A percentile compares a stretch with the other conserved stretches of the same genome.
These are phyloP conservation scores for Polia nebulosa DNA, from an alignment of 2,888 invertebrate species.

Conservation along the genomic window DNA sequence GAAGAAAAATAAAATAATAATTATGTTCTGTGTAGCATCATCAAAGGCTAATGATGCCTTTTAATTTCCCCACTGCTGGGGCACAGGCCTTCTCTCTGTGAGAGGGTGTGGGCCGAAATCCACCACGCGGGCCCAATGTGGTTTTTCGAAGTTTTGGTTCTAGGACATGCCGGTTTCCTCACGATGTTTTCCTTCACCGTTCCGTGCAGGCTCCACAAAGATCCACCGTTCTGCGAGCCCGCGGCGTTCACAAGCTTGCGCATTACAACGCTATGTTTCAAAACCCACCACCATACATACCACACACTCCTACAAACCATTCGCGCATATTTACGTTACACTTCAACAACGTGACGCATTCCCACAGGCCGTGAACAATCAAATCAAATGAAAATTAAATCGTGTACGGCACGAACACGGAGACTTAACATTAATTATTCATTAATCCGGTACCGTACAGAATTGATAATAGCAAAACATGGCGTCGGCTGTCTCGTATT, in stretches of 20 bases:
- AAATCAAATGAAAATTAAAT: conserved; percentile 83
- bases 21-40: background rate
- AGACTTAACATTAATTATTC: conserved; percentile 81
- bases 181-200: too few relatives aligned
- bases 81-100: too few relatives aligned
- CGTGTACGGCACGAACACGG: conserved; percentile 76
- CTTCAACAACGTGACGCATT: conserved; percentile 68
- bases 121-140: too few relatives aligned
- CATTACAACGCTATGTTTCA: conserved; percentile 30
- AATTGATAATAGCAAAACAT: conserved; percentile 80
- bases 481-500: conserved; percentile 66
- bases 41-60: too few relatives aligned
- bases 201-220: too few relatives aligned
- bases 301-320: conserved; percentile 28
- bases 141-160: too few relatives aligned
- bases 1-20: too few relatives aligned
- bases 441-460: conserved; percentile 73
- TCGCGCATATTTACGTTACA: conserved; percentile 71
- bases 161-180: too few relatives aligned
- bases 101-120: too few relatives aligned
- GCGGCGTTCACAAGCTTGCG: conserved; percentile 9
- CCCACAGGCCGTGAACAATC: conserved; percentile 64
- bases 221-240: background rate
- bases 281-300: conserved; percentile 29
- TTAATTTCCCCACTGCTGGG: too few relatives aligned